Evolutionary conservation across 2,797 vertebrate species (phyloP), one percentile per base, ranked within the genome.

Genomic region (Cetoscarus ocellatus): DNA sequence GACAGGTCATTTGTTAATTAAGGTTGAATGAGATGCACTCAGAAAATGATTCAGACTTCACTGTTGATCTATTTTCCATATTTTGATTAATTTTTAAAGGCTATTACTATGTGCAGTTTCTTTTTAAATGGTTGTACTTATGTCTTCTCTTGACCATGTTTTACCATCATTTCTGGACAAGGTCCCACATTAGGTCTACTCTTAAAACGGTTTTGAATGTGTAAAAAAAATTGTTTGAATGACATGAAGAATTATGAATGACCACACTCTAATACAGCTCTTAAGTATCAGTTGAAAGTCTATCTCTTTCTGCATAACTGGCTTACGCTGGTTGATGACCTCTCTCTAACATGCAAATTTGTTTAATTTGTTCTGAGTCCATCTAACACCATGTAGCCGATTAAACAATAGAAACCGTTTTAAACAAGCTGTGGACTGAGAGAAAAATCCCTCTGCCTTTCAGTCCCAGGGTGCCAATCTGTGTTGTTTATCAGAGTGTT

Each of bases 401-500:
- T 48, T 17, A 54, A 61, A 53, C n/a, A 61, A 59, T 6, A 39
- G n/a, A 9, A 59, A 5, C 18, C 36, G 43, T 65, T 56, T 57
- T 43, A 65, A 49, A 36, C 17, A 11, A 7, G 10, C 18, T 60
- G 14, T 15, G 0, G 1, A 13, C 40, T 17, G 52, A 17, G 39
- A 45, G 40, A 58, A 1, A 8, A 59, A 54, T 54, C 44, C 8
- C 50, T 67, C 44, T 65, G 47, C 38, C 6, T 73, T 77, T 75
- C 19, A 39, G 35, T 48, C 54, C 14, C 9, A 18, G 7, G 34
- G 39, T 54, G 15, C 77, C 86, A 84, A 50, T 73, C 86, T 84
- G 83, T 76, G 84, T 79, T 90, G 84, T 88, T 87, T 84, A 85
- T 86, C 52, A 54, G 66, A 44, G 63, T 27, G 67, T 49, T 85